Base-by-base conservation (phyloP, 1,140 invertebrate species). In the Dreissena rostriformis region DNA sequence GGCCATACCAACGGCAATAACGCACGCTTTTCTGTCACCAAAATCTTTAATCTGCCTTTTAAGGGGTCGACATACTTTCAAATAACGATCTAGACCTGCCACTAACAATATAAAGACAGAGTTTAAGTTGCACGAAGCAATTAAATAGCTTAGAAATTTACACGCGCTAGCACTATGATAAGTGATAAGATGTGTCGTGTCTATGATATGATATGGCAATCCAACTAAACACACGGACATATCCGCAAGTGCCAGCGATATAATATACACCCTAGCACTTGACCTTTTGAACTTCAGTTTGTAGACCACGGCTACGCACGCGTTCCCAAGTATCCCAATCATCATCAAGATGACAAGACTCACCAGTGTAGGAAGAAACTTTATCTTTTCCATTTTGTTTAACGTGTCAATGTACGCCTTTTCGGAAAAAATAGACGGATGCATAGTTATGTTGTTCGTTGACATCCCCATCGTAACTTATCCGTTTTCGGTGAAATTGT, bases 171-270 rank as follows among this genome's bases (percentile, higher is more conserved):
- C n/a, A n/a, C n/a, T n/a, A n/a, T n/a, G n/a, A n/a, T n/a, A n/a
- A n/a, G n/a, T n/a, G n/a, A n/a, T n/a, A n/a, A n/a, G n/a, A n/a
- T n/a, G n/a, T n/a, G 78, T 78, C 55, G 89, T 79, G 81, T 90
- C 89, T 0, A 89, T 61, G 12, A 89, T 84, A 61, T 90, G 88
- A n/a, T 86, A 87, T 26, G 89, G 89, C 17, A 90, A 86, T 19
- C 86, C 86, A 2, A 90, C 65, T 24, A 82, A 26, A 76, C 89
- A 90, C 66, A 80, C 86, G 22, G 87, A 74, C 14, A 90, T 71
- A 74, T 90, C 89, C 26, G 86, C 78, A 11, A 87, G 24, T 2
- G 89, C 89, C 49, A 90, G 67, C n/a, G 82, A 79, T 74, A 87
- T 82, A 49, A 90, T 84, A 70, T 85, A 90, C 51, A 86, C 77